Evolutionary conservation across 2,888 invertebrate species (phyloP).

Genomic region (Conchocele bisecta): DNA sequence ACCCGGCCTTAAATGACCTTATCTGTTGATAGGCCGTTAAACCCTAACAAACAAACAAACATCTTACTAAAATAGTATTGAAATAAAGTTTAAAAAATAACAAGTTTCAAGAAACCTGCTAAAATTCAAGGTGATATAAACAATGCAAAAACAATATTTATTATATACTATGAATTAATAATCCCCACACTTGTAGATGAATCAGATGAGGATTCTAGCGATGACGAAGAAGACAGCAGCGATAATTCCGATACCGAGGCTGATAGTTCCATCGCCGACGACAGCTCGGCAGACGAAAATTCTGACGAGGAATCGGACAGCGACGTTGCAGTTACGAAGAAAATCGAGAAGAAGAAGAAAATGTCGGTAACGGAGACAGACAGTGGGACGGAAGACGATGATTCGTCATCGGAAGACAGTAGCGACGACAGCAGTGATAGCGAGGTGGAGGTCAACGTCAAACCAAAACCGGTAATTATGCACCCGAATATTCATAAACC

Average conservation of each 20-base stretch:
- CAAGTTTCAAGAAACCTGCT: too few species aligned
- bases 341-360: background rate
- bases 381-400: constrained; percentile 46
- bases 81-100: too few species aligned
- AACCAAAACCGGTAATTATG: constrained; percentile 21
- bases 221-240: constrained; percentile 44
- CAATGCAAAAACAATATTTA: too few species aligned
- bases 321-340: constrained; percentile 25
- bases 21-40: too few species aligned
- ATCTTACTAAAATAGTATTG: too few species aligned
- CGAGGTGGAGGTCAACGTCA: constrained; percentile 40
- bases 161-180: too few species aligned
- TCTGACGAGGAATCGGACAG: constrained; percentile 60
- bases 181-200: too few species aligned
- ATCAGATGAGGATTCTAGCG: constrained; percentile 39
- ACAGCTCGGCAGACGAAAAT: constrained; percentile 47
- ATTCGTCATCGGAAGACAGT: constrained; percentile 56
- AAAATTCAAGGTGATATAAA: too few species aligned
- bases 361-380: constrained; percentile 38
- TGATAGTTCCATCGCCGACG: constrained; percentile 28
- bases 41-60: too few species aligned
- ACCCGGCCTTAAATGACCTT: too few species aligned
- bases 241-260: constrained; percentile 45
- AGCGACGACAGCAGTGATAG: constrained; percentile 30
- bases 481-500: too few species aligned